Percentiles rank a stretch among this genome's conserved stretches.
Evolutionary conservation across 92 coral and sea anemone species (phyloP).

Genomic region (Palythoa grandiflora): DNA sequence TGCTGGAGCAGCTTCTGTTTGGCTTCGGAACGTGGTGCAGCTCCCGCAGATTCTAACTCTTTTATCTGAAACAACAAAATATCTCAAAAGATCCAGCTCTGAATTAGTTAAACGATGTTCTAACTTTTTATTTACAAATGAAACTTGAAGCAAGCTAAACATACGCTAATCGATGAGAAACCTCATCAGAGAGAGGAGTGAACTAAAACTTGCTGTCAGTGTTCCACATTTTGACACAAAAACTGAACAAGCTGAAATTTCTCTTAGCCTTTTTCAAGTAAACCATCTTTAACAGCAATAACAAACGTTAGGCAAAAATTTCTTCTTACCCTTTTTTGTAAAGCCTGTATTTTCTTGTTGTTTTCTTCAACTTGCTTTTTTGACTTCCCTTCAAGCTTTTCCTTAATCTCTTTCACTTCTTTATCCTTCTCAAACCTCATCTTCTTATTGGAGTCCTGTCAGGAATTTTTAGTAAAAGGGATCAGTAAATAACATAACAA

Average conservation of each 20-base stretch:
- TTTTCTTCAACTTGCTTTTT: slow-evolving; percentile 91
- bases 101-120: no score
- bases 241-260: background rate
- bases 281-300: background rate
- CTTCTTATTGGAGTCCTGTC: slow-evolving; percentile 83
- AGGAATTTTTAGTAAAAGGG: background rate
- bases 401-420: slow-evolving; percentile 84
- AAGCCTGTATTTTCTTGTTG: slow-evolving; percentile 93
- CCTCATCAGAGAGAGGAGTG: no score
- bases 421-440: slow-evolving; percentile 89
- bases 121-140: no score
- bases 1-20: slow-evolving; percentile 76
- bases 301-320: background rate
- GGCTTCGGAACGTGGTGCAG: slow-evolving; percentile 72
- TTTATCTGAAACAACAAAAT: slow-evolving; percentile 75
- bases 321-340: slow-evolving; percentile 86
- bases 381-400: slow-evolving; percentile 84
- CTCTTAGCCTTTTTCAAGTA: background rate
- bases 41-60: slow-evolving; percentile 86
- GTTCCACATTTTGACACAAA: background rate
- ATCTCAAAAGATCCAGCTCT: background rate
- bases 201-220: no score
- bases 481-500: no score
- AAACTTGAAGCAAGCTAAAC: no score
- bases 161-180: no score